These are phyloP conservation scores for Thalassophryne amazonica DNA, from an alignment of 2,797 vertebrate genomes.

Conservation along the genomic window DNA sequence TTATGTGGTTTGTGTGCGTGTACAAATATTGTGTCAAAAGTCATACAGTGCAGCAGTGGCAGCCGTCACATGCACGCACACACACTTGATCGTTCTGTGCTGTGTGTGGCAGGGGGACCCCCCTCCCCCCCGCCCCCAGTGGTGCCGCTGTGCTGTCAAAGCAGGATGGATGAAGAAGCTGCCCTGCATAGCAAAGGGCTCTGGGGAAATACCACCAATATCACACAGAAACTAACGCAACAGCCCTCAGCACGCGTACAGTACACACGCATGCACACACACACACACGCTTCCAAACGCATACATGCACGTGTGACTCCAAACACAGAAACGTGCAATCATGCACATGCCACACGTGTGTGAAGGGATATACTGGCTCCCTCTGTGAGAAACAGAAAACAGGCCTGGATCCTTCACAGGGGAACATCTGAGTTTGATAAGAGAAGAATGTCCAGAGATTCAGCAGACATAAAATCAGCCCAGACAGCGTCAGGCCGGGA, in stretches of 20 bases:
- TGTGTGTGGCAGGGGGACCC: slow-evolving; percentile 35
- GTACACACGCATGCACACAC: slow-evolving; percentile 2
- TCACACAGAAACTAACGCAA: slow-evolving; percentile 21
- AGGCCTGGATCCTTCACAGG: neutral
- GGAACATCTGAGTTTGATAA: slow-evolving; percentile 54
- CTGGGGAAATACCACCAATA: slow-evolving; percentile 70
- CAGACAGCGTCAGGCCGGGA: slow-evolving; percentile 16
- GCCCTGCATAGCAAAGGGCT: slow-evolving; percentile 70
- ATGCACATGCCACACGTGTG: neutral
- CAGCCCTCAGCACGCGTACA: neutral
- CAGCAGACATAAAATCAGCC: slow-evolving; percentile 31
- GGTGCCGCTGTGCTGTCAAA: slow-evolving; percentile 68
- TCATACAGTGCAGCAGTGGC: slow-evolving; percentile 43
- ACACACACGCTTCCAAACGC: slow-evolving; percentile 15
- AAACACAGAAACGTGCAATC: neutral
- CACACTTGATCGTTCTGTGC: slow-evolving; percentile 15
- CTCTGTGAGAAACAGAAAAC: slow-evolving; percentile 26
- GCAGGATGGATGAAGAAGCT: slow-evolving; percentile 74
- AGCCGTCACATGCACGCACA: slow-evolving; percentile 37
- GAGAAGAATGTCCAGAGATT: slow-evolving; percentile 46
- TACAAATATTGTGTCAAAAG: slow-evolving; percentile 29
- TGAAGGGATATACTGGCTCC: neutral
- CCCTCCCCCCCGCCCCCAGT: slow-evolving; percentile 39
- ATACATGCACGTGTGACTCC: slow-evolving; percentile 10
- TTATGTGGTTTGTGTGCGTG: slow-evolving; percentile 39